Evolutionary conservation across 2,888 invertebrate species (phyloP).

Genomic region (Apoderus coryli): DNA sequence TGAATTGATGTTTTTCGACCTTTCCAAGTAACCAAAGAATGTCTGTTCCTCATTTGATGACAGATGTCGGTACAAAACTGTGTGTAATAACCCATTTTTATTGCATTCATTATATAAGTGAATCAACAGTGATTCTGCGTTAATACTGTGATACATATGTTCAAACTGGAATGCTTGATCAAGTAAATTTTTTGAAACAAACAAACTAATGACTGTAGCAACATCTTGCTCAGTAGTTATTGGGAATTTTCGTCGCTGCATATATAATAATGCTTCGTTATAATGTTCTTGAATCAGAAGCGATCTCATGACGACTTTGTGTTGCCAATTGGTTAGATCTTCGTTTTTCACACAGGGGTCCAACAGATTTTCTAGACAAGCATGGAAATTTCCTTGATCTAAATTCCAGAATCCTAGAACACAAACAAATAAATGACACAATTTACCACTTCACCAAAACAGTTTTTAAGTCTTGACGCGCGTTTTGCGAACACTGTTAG

Average conservation of each 20-base stretch:
- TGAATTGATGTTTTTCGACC: constrained; percentile 36
- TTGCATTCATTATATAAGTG: constrained; percentile 35
- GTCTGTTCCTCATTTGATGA: constrained; percentile 48
- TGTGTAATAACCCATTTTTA: constrained; percentile 39
- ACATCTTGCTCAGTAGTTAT: constrained; percentile 31
- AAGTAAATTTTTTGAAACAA: constrained; percentile 46
- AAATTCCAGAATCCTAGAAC: constrained; percentile 81
- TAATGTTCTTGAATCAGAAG: constrained; percentile 52
- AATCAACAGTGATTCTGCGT: constrained; percentile 31
- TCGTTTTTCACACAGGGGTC: constrained; percentile 40
- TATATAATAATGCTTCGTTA: constrained; percentile 54
- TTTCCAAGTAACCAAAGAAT: constrained; percentile 49
- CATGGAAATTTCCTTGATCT: constrained; percentile 63
- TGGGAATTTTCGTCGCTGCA: constrained; percentile 39
- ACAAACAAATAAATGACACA: constrained; percentile 55
- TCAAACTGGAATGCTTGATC: constrained; percentile 52
- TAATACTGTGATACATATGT: constrained; percentile 38
- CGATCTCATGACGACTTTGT: constrained; percentile 49
- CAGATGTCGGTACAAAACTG: constrained; percentile 48
- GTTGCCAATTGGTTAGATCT: constrained; percentile 58
- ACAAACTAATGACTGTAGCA: constrained; percentile 43
- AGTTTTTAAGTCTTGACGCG: no score
- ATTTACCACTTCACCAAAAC: constrained; percentile 1
- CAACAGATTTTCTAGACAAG: constrained; percentile 48
- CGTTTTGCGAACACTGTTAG: no score